A percentile compares a stretch with the other conserved stretches of the same genome.
These are phyloP conservation scores for Diuraphis noxia DNA, from an alignment of 1,140 invertebrate genomes.

Conservation along the genomic window DNA sequence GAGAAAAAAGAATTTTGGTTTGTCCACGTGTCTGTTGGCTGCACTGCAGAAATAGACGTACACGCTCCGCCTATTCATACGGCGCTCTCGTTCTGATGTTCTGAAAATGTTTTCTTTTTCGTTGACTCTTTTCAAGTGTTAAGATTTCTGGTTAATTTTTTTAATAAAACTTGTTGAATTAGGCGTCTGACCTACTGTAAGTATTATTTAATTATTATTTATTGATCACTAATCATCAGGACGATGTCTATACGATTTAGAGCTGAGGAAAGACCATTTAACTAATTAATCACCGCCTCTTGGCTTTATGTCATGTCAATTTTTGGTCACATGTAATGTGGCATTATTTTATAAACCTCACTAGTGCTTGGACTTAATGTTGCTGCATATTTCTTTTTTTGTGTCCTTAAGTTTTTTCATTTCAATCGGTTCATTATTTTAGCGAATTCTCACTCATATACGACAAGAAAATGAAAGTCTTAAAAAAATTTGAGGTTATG, in stretches of 20 bases:
- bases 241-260: not conserved
- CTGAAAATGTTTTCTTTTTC: slow-evolving; percentile 46
- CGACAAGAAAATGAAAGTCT: not conserved
- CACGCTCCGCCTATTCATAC: slow-evolving; percentile 41
- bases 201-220: not conserved
- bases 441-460: not conserved
- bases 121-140: not conserved
- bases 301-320: not conserved
- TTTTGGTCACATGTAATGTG: slow-evolving; percentile 9
- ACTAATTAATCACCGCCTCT: not conserved
- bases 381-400: not conserved
- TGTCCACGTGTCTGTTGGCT: not conserved
- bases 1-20: not conserved
- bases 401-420: not conserved
- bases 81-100: slow-evolving; percentile 5
- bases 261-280: not conserved
- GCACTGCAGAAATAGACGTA: not conserved
- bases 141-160: not conserved
- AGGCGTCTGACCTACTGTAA: not conserved
- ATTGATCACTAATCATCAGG: not conserved
- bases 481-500: slow-evolving; percentile 22
- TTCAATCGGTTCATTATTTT: not conserved
- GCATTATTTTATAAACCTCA: not conserved
- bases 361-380: not conserved
- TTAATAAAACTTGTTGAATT: not conserved